Evolutionary conservation across 1,140 invertebrate genomes (phyloP).

Genomic region (Ostrea edulis): DNA sequence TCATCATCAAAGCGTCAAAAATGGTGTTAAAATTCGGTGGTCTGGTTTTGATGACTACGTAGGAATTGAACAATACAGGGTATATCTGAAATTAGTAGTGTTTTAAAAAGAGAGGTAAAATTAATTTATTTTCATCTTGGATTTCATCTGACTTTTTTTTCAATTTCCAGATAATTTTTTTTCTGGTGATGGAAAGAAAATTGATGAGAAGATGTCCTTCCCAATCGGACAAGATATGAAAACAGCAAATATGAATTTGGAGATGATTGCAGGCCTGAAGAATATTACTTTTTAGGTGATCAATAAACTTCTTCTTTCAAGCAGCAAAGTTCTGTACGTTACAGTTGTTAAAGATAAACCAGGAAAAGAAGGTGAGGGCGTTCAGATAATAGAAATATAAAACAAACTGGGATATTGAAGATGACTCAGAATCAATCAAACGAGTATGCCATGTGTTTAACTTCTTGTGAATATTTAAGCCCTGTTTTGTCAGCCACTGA

Average conservation of each 20-base stretch:
- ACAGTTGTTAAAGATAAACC: slow-evolving; percentile 28
- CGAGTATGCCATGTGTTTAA: neutral
- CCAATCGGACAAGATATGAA: slow-evolving; percentile 36
- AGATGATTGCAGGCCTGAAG: slow-evolving; percentile 24
- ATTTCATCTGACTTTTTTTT: too few relatives aligned
- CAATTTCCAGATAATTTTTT: neutral
- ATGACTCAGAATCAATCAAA: too few relatives aligned
- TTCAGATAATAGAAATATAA: neutral
- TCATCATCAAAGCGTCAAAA: slow-evolving; percentile 42
- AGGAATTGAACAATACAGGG: slow-evolving; percentile 22
- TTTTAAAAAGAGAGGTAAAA: too few relatives aligned
- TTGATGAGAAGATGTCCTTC: slow-evolving; percentile 42
- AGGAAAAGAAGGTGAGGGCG: neutral
- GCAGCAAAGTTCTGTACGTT: slow-evolving; percentile 29
- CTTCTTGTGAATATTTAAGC: neutral
- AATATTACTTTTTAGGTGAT: slow-evolving; percentile 39
- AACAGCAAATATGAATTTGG: neutral
- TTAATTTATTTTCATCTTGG: too few relatives aligned
- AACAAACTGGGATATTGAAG: neutral
- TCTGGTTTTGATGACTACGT: slow-evolving; percentile 40
- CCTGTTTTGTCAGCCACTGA: neutral
- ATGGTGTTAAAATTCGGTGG: slow-evolving; percentile 19
- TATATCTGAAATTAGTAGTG: neutral
- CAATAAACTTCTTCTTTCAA: slow-evolving; percentile 30
- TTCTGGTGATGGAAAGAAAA: neutral